These are phyloP conservation scores for Samia ricini DNA, from an alignment of 1,140 invertebrate genomes.

Conservation along the genomic window DNA sequence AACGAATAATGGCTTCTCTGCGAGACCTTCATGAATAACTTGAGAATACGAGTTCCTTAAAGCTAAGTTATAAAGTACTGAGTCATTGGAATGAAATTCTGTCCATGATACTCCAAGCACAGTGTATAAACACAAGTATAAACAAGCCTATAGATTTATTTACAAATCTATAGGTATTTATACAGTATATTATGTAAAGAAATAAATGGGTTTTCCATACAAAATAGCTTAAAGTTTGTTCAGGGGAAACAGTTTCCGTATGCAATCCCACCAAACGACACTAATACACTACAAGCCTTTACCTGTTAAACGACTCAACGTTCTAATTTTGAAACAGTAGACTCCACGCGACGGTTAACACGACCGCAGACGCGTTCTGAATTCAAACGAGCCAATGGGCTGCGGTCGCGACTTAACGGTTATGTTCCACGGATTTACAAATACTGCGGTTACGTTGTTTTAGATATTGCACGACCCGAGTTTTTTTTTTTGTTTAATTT, in stretches of 20 bases:
- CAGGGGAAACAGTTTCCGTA: neutral
- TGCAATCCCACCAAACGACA: neutral
- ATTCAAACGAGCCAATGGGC: slow-evolving; percentile 49
- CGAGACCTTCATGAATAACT: too few relatives aligned
- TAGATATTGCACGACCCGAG: neutral
- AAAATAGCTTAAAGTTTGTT: neutral
- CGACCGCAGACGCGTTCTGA: slow-evolving; percentile 56
- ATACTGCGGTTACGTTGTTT: slow-evolving; percentile 22
- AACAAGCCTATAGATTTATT: too few relatives aligned
- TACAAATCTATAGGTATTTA: too few relatives aligned
- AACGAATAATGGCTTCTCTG: too few relatives aligned
- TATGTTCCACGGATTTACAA: slow-evolving; percentile 23
- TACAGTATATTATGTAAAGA: too few relatives aligned
- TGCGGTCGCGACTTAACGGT: slow-evolving; percentile 11
- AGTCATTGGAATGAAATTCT: too few relatives aligned
- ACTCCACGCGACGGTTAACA: slow-evolving; percentile 41
- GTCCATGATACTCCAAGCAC: too few relatives aligned
- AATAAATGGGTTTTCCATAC: neutral
- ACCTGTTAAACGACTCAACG: slow-evolving; percentile 8
- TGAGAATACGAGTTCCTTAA: too few relatives aligned
- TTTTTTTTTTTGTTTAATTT: neutral
- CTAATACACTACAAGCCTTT: slow-evolving; percentile 11
- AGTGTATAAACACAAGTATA: too few relatives aligned
- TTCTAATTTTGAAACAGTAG: slow-evolving; percentile 18
- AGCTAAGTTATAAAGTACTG: too few relatives aligned